Evolutionary conservation across 2,113 vertebrate species (phyloP).

Genomic region (Chlamydotis undulata): DNA sequence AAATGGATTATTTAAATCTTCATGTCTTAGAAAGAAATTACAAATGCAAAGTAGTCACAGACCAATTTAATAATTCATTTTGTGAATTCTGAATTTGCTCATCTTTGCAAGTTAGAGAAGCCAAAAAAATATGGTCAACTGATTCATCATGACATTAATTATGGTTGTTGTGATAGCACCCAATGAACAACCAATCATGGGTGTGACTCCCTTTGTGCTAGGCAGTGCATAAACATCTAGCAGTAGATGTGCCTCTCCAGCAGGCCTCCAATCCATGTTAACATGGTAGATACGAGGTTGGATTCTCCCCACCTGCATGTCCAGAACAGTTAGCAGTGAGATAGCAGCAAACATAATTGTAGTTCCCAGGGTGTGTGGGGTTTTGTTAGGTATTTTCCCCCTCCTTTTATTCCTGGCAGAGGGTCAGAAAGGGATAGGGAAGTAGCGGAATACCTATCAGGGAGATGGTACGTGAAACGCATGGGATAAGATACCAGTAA

Average conservation of each 20-base stretch:
- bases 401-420: not conserved
- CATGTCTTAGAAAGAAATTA: constrained; percentile 39
- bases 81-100: not conserved
- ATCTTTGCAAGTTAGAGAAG: not conserved
- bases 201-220: not conserved
- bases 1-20: constrained; percentile 66
- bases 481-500: not conserved
- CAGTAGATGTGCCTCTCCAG: not conserved
- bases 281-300: not conserved
- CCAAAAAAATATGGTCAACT: not conserved
- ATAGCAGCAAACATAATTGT: not conserved
- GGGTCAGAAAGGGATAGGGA: not conserved
- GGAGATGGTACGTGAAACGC: not conserved
- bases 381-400: not conserved
- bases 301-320: not conserved
- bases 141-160: not conserved
- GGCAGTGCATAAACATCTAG: not conserved
- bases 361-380: not conserved
- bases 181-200: not conserved
- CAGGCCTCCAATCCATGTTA: not conserved
- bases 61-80: constrained; percentile 34
- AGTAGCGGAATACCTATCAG: not conserved
- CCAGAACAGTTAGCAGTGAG: not conserved
- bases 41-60: not conserved
- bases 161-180: not conserved